phyloP scores from a whole-genome alignment of 2,113 vertebrate species.

The Equus przewalskii region DNA sequence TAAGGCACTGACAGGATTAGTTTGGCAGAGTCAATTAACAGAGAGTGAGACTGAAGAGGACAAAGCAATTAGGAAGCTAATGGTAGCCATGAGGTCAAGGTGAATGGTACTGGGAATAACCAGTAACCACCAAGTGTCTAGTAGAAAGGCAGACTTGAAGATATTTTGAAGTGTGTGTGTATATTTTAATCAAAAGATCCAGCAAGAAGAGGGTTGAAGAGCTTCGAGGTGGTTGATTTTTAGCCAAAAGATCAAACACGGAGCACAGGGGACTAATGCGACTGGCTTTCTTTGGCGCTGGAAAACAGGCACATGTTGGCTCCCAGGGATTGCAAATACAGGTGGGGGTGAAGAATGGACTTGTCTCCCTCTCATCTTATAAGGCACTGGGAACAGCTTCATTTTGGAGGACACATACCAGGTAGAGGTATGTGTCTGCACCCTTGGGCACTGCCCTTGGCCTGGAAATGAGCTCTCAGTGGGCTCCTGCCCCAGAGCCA shows the following conservation, averaged over 20 bases:
- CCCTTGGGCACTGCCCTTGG: not conserved
- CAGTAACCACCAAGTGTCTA: not conserved
- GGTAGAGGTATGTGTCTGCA: not conserved
- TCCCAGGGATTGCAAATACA: not conserved
- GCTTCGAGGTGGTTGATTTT: not conserved
- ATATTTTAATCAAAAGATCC: not conserved
- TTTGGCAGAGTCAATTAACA: not conserved
- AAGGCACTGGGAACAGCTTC: not conserved
- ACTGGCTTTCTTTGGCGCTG: not conserved
- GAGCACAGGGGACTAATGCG: not conserved
- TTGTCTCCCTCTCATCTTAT: no score
- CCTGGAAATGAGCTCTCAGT: not conserved
- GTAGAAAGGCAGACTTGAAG: not conserved
- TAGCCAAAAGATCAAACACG: not conserved
- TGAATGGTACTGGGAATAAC: not conserved
- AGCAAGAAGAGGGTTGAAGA: not conserved
- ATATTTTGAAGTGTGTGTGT: not conserved
- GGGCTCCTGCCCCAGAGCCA: fast-evolving
- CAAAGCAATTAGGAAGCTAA: not conserved
- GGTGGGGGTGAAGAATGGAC: not conserved
- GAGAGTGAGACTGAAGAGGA: not conserved
- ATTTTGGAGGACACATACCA: not conserved
- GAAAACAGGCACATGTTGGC: not conserved
- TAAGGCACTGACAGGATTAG: no score
- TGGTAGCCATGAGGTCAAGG: not conserved